phyloP scores from a whole-genome alignment of 2,888 invertebrate genomes.

The Oxycera nigricornis region DNA sequence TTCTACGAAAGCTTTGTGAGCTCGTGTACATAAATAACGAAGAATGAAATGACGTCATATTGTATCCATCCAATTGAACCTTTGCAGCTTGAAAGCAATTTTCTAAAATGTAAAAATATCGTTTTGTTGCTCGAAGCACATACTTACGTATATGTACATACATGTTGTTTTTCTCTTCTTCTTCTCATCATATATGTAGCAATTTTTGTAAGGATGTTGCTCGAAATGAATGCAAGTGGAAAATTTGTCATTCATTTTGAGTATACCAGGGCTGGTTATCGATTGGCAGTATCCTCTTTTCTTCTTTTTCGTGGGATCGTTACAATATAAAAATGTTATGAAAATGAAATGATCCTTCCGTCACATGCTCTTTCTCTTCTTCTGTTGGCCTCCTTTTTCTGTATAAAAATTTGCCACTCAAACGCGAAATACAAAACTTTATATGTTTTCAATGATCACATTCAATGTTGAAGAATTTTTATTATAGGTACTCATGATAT shows the following conservation, averaged over 20 bases:
- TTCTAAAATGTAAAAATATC: constrained; percentile 14
- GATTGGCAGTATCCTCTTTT: constrained; percentile 18
- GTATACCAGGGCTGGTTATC: neutral
- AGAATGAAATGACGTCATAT: constrained; percentile 21
- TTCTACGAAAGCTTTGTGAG: no score
- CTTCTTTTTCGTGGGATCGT: constrained; percentile 40
- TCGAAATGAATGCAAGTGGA: constrained; percentile 23
- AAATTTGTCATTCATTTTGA: constrained; percentile 18
- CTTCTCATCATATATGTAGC: neutral
- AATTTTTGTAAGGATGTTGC: neutral
- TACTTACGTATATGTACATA: neutral
- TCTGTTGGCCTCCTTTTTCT: neutral
- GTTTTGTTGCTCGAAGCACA: no score
- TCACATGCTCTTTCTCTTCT: constrained; percentile 5
- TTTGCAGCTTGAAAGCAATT: constrained; percentile 26
- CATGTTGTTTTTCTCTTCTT: neutral
- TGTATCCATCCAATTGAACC: constrained; percentile 6
- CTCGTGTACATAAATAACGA: neutral
- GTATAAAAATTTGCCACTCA: neutral
- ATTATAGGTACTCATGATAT: constrained; percentile 25
- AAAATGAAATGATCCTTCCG: constrained; percentile 45
- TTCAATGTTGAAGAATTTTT: constrained; percentile 13
- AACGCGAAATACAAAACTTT: constrained; percentile 31
- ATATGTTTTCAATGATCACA: constrained; percentile 45
- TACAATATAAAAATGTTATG: constrained; percentile 44